Conservation (phyloP, 2,797 vertebrate genomes). For the Pantherophis vulpinus region DNA sequence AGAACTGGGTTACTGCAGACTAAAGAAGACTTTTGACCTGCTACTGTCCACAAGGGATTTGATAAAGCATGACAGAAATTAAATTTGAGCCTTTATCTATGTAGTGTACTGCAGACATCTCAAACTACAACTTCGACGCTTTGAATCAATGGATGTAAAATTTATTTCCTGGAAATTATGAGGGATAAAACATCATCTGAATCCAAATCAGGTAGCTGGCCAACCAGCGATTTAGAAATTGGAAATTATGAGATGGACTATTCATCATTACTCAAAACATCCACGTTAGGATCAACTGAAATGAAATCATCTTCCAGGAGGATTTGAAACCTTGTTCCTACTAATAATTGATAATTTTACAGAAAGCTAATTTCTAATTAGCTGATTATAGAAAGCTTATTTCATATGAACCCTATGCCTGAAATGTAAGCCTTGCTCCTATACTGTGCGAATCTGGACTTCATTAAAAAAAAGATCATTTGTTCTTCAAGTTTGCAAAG, state of each 20-base stretch:
- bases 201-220: background rate
- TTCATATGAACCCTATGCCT: background rate
- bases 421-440: background rate
- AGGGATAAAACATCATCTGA: background rate
- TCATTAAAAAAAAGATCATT: background rate
- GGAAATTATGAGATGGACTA: background rate
- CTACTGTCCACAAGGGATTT: background rate
- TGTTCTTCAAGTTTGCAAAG: background rate
- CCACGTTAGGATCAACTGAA: background rate
- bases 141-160: background rate
- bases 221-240: background rate
- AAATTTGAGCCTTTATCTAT: background rate
- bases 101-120: background rate
- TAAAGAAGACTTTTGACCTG: background rate
- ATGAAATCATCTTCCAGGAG: background rate
- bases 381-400: background rate
- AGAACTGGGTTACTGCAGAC: background rate
- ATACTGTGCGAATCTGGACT: too few species aligned
- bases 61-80: background rate
- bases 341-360: background rate
- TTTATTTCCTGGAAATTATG: background rate
- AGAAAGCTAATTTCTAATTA: background rate
- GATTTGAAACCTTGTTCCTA: background rate
- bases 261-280: background rate
- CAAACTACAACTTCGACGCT: background rate